Base-by-base conservation (phyloP, 2,888 invertebrate genomes). In the Dyspetes luteomarginatus region DNA sequence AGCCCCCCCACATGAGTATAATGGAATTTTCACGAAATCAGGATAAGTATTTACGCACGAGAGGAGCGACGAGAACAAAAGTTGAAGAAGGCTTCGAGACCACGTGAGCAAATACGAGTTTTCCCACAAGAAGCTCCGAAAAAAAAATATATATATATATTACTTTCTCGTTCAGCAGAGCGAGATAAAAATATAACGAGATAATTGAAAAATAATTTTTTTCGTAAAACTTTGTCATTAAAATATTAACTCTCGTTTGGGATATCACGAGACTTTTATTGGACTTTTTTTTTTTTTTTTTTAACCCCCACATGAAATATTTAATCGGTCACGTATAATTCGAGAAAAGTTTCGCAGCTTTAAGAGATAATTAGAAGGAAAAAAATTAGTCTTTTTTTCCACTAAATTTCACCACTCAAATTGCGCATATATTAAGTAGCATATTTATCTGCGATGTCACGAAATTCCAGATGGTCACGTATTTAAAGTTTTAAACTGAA, bases 381-480 rank as follows among this genome's bases (percentile, higher is more conserved):
- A 36, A 36, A 12, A 36, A 9, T 36, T 12, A 7, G 7, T 36
- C 36, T 36, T 2, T 36, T 36, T 36, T 36, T 12, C 2, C 36
- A 12, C 12, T 36, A 36, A 36, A 36, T 36, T 36, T 36, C 2
- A 12, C 36, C 12, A n/a, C 1, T 1, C 12, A 3, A 15, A 19
- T 41, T 0, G 4, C 7, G 45, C 9, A 12, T 9, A 45, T 26
- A 45, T 48, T 26, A 17, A 7, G 9, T 2, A 36, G 36, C 7
- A 9, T 36, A 12, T 36, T 3, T 4, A 9, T 36, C 9, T 3
- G 9, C 9, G 5, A 64, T 17, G 22, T 48, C 48, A 3, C 15
- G 28, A 48, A 64, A 17, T 64, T 64, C 26, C 28, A 26, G 26
- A 45, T 15, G 45, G 9, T 64, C 64, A 64, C 48, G 48, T 26